Evolutionary conservation across 2,797 vertebrate genomes (phyloP).

Genomic region (Ctenopoma multispine): DNA sequence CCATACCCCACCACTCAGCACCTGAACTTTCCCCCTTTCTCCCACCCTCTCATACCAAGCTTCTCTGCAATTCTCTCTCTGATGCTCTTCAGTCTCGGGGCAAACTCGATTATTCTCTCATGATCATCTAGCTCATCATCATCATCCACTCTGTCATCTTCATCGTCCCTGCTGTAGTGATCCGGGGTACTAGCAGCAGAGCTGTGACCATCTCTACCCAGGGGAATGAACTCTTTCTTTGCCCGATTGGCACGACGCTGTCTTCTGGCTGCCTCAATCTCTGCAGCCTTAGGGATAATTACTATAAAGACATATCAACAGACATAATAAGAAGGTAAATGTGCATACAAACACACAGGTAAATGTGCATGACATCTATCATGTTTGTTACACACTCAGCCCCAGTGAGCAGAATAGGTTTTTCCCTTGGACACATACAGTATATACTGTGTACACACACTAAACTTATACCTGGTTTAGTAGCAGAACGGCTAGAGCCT

Average conservation of each 20-base stretch:
- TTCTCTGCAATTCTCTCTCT: conserved; percentile 89
- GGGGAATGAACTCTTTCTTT: conserved; percentile 86
- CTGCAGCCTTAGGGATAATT: conserved; percentile 81
- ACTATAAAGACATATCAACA: conserved; percentile 69
- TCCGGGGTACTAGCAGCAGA: conserved; percentile 74
- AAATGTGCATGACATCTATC: too few relatives aligned
- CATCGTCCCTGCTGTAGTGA: conserved; percentile 73
- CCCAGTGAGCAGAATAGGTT: too few relatives aligned
- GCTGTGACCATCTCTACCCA: conserved; percentile 73
- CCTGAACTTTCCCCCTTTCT: neutral
- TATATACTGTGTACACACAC: neutral
- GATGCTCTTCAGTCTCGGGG: conserved; percentile 85
- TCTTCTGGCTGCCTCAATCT: conserved; percentile 83
- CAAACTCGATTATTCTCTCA: conserved; percentile 87
- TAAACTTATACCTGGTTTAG: conserved; percentile 63
- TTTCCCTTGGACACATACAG: neutral
- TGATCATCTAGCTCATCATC: conserved; percentile 88
- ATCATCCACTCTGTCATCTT: conserved; percentile 81
- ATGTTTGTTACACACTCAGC: too few relatives aligned
- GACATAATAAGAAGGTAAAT: neutral
- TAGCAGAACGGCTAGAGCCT: conserved; percentile 56
- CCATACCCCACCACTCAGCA: neutral
- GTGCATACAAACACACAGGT: neutral
- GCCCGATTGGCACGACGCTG: conserved; percentile 80
- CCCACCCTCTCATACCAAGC: conserved; percentile 79